Conservation (phyloP, 2,797 vertebrate genomes). For the Apogon hyalosoma region DNA sequence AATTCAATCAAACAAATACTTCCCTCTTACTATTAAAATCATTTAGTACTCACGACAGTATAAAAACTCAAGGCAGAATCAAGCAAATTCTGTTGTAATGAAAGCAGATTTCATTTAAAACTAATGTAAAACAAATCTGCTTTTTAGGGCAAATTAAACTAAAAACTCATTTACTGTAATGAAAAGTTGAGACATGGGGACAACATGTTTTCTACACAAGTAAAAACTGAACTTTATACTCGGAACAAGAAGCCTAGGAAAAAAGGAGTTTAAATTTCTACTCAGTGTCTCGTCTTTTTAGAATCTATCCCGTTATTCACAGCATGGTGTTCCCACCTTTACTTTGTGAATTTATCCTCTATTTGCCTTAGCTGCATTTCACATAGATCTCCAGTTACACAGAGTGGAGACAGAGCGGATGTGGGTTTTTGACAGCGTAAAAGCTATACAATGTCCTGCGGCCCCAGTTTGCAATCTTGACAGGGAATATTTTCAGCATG, state of each 20-base stretch:
- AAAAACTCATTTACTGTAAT: too few relatives aligned
- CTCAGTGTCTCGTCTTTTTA: background rate
- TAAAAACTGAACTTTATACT: background rate
- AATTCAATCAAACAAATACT: background rate
- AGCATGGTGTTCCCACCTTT: slow-evolving; percentile 28
- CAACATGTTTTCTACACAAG: too few relatives aligned
- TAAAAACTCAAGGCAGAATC: background rate
- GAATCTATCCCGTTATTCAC: slow-evolving; percentile 13
- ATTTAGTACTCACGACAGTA: background rate
- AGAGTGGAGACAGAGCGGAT: slow-evolving; percentile 56
- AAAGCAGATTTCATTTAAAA: background rate
- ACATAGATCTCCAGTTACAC: slow-evolving; percentile 64
- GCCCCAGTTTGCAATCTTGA: slow-evolving; percentile 44
- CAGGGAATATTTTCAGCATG: slow-evolving; percentile 56
- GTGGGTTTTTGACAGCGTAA: slow-evolving; percentile 64
- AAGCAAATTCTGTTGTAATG: background rate
- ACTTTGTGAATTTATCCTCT: slow-evolving; percentile 46
- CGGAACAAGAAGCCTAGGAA: background rate
- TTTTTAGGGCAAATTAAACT: too few relatives aligned
- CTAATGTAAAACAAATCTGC: background rate
- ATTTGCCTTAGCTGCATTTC: slow-evolving; percentile 46
- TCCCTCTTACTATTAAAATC: background rate
- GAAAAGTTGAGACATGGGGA: too few relatives aligned
- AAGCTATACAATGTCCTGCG: slow-evolving; percentile 55
- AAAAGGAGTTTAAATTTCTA: slow-evolving; percentile 25